Evolutionary conservation across 2,888 invertebrate species (phyloP).

Genomic region (Drosophila nigricruria): DNA sequence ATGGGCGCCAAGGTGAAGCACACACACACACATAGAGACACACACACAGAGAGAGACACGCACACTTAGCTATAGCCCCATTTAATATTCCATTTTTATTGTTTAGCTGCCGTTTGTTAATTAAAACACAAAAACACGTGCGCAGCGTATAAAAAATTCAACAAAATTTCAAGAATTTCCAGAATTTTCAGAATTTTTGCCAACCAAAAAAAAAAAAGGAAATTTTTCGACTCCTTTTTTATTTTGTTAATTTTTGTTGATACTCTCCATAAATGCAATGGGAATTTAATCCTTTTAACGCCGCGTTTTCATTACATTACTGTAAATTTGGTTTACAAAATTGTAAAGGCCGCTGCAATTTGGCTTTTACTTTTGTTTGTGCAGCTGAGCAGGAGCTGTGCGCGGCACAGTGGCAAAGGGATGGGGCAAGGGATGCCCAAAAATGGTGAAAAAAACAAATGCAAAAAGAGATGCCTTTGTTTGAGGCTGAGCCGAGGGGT

Average conservation of each 20-base stretch:
- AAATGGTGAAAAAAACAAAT: constrained; percentile 18
- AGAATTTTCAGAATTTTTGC: constrained; percentile 4
- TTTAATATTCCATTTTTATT: constrained; percentile 79
- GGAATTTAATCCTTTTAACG: constrained; percentile 78
- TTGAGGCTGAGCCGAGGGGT: neutral
- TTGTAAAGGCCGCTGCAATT: constrained; percentile 61
- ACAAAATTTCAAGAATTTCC: constrained; percentile 39
- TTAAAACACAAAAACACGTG: constrained; percentile 82
- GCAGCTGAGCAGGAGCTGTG: neutral
- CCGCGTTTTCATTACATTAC: constrained; percentile 80
- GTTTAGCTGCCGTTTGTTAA: constrained; percentile 74
- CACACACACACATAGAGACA: constrained; percentile 29
- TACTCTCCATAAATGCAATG: constrained; percentile 61
- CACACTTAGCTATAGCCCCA: constrained; percentile 40
- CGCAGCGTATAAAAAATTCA: constrained; percentile 72
- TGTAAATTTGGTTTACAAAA: constrained; percentile 69
- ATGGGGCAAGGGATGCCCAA: constrained; percentile 4
- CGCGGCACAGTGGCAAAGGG: too few relatives aligned
- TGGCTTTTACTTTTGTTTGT: constrained; percentile 56
- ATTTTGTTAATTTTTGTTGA: constrained; percentile 20
- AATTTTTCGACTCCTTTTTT: neutral
- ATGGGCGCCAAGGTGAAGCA: constrained; percentile 74
- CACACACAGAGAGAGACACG: constrained; percentile 14
- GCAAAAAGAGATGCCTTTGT: constrained; percentile 33
- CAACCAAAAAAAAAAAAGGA: neutral